Conservation (phyloP, 1,140 invertebrate genomes). For the Goniozus legneri region DNA sequence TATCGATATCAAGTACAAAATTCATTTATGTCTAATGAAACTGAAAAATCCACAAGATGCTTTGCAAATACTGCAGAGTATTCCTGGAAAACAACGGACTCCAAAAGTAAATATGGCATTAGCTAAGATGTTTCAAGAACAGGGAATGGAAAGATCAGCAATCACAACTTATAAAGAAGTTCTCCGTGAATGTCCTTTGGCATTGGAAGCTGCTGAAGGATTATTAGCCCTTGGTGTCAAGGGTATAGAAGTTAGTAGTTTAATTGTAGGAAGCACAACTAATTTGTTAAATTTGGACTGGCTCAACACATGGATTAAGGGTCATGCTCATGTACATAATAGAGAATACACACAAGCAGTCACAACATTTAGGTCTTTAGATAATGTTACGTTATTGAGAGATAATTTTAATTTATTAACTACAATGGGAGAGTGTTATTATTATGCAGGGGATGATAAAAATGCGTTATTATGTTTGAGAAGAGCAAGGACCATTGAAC, state of each 20-base stretch:
- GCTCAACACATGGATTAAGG: constrained; percentile 70
- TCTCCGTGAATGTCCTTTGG: constrained; percentile 70
- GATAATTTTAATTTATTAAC: constrained; percentile 66
- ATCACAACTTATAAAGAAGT: constrained; percentile 74
- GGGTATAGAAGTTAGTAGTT: constrained; percentile 66
- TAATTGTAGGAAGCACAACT: constrained; percentile 60
- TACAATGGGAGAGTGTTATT: constrained; percentile 65
- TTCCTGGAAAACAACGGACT: constrained; percentile 67
- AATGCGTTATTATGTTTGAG: constrained; percentile 53
- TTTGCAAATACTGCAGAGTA: constrained; percentile 63
- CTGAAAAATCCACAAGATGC: constrained; percentile 65
- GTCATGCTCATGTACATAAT: constrained; percentile 61
- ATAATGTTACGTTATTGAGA: constrained; percentile 59
- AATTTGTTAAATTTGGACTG: constrained; percentile 54
- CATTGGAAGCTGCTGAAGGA: constrained; percentile 67
- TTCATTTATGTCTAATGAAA: constrained; percentile 66
- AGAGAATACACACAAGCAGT: constrained; percentile 65
- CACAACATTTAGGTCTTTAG: constrained; percentile 60
- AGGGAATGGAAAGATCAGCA: constrained; percentile 70
- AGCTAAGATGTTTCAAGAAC: constrained; percentile 68
- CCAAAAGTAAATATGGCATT: constrained; percentile 70
- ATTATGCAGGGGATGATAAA: constrained; percentile 59
- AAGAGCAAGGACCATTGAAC: constrained; percentile 57
- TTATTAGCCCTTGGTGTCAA: constrained; percentile 67
- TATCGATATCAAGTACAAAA: constrained; percentile 73